Percentiles rank a stretch among this genome's conserved stretches.
Conservation (phyloP, 1,140 invertebrate species). For the Colletes latitarsis region DNA sequence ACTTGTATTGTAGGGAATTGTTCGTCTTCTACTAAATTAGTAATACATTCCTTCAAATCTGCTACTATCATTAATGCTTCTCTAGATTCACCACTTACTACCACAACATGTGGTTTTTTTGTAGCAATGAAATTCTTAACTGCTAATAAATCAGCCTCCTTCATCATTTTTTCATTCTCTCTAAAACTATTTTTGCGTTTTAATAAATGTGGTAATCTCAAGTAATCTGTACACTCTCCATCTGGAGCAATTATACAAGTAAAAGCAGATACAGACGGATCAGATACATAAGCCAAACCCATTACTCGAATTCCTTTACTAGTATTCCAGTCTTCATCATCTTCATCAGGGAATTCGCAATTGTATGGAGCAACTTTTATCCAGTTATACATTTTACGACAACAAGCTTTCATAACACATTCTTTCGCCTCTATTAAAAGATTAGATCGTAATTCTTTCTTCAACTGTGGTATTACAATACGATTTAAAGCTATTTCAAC, state of each 20-base stretch:
- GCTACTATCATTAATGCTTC: constrained; percentile 93
- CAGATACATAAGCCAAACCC: constrained; percentile 93
- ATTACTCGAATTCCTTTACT: constrained; percentile 93
- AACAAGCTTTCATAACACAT: constrained; percentile 91
- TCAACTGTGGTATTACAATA: constrained; percentile 94
- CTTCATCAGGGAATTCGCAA: constrained; percentile 89
- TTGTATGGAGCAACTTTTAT: constrained; percentile 93
- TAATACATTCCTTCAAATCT: constrained; percentile 91
- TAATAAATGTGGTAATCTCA: constrained; percentile 92
- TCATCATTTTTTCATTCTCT: constrained; percentile 87
- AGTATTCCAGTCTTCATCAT: constrained; percentile 95
- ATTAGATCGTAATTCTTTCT: constrained; percentile 92
- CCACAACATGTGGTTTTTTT: constrained; percentile 97
- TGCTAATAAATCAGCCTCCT: constrained; percentile 91
- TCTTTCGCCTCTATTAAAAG: constrained; percentile 95
- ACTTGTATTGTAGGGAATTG: constrained; percentile 94
- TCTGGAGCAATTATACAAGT: constrained; percentile 92
- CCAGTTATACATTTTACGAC: constrained; percentile 94
- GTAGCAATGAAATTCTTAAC: constrained; percentile 92
- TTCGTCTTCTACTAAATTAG: constrained; percentile 90
- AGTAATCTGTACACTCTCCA: constrained; percentile 93
- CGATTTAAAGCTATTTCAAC: constrained; percentile 94
- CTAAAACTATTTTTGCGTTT: constrained; percentile 90
- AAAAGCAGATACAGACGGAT: constrained; percentile 94
- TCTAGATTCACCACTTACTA: constrained; percentile 94